Base-by-base conservation (phyloP, 2,797 vertebrate species). In the Cryptoprocta ferox region DNA sequence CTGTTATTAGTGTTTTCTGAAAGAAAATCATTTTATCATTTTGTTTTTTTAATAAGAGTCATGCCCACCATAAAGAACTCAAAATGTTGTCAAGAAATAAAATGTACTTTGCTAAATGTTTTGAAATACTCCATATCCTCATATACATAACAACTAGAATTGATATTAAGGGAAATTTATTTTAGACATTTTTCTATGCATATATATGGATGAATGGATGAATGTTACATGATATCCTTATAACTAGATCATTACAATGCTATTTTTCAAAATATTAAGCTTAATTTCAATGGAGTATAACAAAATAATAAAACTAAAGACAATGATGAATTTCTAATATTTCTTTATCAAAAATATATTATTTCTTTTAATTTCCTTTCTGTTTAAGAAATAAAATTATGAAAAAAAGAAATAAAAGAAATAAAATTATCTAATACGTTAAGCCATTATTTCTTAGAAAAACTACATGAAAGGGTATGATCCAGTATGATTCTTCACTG, bases 281-380 rank as follows among this genome's bases (percentile, higher is more conserved):
- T 73, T 70, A 92, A 94, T 70, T 76, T 95, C 24, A 56, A 53
- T 65, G 26, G 12, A 93, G 2, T 75, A 0, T 68, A 86, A 90
- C 19, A 92, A 78, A 71, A 76, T 21, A 94, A n/a, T 91, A 26
- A 88, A 32, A 48, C 7, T 66, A 42, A 61, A 76, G 71, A 71
- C 26, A 26, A 1, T 85, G 35, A 53, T 37, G 11, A 83, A 80
- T 89, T 80, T 95, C 3, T 75, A 53, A 21, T 45, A 70, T 45
- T 93, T 35, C 6, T 39, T 70, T 86, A 75, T 65, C 26, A 92
- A 53, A 84, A 89, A 26, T 26, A 48, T 10, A 89, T 30, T 1
- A 53, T n/a, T 85, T 89, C 30, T 88, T 91, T 78, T 37, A 73
- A 75, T 95, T 94, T 71, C 30, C 28, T 85, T 85, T 93, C 68